Base-by-base conservation (phyloP, 2,113 vertebrate genomes). In the Paratilapia polleni region DNA sequence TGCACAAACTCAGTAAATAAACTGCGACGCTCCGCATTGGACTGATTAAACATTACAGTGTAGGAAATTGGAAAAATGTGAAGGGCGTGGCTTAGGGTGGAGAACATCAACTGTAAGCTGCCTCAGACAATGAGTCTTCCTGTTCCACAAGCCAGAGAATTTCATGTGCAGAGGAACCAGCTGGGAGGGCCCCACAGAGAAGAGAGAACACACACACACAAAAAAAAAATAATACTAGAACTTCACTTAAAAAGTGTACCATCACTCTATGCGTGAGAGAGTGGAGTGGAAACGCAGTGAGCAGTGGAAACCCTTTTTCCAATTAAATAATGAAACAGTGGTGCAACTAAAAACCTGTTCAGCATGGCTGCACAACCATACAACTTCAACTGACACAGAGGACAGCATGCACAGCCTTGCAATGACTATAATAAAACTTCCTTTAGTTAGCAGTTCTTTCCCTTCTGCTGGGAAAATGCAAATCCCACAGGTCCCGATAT, bases 281-380 rank as follows among this genome's bases (percentile, higher is more conserved):
- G 87, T 31, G 54, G 8, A 91, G 89, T 90, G 91, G 90, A 91
- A 93, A 90, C 85, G 80, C 57, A 63, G 89, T 26, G 85, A 91
- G 94, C 60, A 95, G 94, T 91, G 88, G 92, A 96, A 96, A 95
- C 90, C 92, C 93, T 94, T 94, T 90, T 95, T 94, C 94, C 94
- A 94, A 95, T 95, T 96, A 94, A 96, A 96, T 96, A 95, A 96
- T 96, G 96, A 88, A 96, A 95, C 75, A 95, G 95, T 57, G 57
- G 84, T 95, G 96, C 95, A 96, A 96, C 95, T 94, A 90, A 95
- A 93, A 95, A 92, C 95, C 95, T 77, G 94, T 93, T 95, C 88
- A 87, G 95, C 92, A 83, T 92, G 94, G 89, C 93, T 94, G 94
- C 92, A 90, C 92, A 80, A 78, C 62, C 90, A 77, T 41, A 82